These are phyloP conservation scores for Diplodus sargus DNA, from an alignment of 2,797 vertebrate genomes.

Conservation along the genomic window DNA sequence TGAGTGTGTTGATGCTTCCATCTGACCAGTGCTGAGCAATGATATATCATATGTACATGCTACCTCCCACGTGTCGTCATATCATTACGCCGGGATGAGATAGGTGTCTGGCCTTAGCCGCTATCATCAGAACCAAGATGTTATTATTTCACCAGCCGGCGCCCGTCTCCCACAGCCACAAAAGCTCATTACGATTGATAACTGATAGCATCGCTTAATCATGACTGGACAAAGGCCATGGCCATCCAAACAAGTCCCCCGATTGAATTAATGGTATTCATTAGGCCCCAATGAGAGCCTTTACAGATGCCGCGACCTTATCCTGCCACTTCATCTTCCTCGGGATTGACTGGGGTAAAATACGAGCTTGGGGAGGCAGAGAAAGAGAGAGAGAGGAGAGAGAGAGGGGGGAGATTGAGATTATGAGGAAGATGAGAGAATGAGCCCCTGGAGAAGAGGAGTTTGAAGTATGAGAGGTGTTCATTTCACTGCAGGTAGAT, in stretches of 20 bases:
- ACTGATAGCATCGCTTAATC: slow-evolving; percentile 84
- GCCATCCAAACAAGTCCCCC: slow-evolving; percentile 76
- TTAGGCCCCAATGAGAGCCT: slow-evolving; percentile 79
- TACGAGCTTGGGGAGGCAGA: slow-evolving; percentile 36
- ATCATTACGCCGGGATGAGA: slow-evolving; percentile 57
- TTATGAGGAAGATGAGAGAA: slow-evolving; percentile 53
- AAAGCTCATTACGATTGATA: slow-evolving; percentile 85
- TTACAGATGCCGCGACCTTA: slow-evolving; percentile 81
- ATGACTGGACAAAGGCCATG: slow-evolving; percentile 82
- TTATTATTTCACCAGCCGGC: slow-evolving; percentile 72
- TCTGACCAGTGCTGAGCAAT: slow-evolving; percentile 18
- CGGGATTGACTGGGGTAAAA: slow-evolving; percentile 72
- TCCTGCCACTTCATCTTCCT: slow-evolving; percentile 78
- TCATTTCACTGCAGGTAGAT: slow-evolving; percentile 53
- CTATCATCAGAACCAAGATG: slow-evolving; percentile 64
- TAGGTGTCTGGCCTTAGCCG: slow-evolving; percentile 55
- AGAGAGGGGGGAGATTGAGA: slow-evolving; percentile 41
- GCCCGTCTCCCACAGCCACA: slow-evolving; percentile 63
- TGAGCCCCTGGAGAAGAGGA: slow-evolving; percentile 37
- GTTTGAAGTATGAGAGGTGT: slow-evolving; percentile 55
- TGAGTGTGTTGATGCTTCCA: slow-evolving; percentile 31
- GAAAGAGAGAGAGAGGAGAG: slow-evolving; percentile 27
- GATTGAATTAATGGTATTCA: slow-evolving; percentile 86
- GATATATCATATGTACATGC: slow-evolving; percentile 13
- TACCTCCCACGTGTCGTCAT: slow-evolving; percentile 24